phyloP scores from a whole-genome alignment of 2,113 vertebrate genomes.

The Nycticebus coucang region DNA sequence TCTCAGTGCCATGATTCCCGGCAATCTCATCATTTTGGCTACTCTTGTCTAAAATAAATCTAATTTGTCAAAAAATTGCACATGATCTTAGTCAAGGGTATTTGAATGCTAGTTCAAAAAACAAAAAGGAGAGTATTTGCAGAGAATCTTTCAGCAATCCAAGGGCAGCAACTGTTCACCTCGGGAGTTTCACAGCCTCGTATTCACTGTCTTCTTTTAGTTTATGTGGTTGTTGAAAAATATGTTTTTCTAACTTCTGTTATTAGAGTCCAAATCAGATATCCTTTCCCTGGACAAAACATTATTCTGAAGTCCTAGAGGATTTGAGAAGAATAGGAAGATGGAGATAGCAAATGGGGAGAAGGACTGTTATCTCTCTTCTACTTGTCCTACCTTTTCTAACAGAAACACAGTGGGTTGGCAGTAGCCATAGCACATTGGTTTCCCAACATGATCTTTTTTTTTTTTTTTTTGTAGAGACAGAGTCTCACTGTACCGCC shows the following conservation, averaged over 20 bases:
- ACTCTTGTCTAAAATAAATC: neutral
- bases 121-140: conserved; percentile 53
- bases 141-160: conserved; percentile 3
- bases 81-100: neutral
- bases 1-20: neutral
- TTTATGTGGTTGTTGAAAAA: neutral
- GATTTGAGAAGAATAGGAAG: conserved; percentile 33
- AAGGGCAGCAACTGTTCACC: neutral
- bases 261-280: conserved; percentile 32
- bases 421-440: neutral
- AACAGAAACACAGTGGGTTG: neutral
- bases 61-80: neutral
- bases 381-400: neutral
- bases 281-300: neutral
- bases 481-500: too few species aligned
- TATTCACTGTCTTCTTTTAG: neutral
- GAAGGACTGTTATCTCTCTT: neutral
- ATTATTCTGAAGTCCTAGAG: conserved; percentile 22
- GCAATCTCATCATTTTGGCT: neutral
- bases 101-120: neutral
- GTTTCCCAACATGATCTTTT: neutral
- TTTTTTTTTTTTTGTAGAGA: too few species aligned
- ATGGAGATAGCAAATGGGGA: conserved; percentile 5
- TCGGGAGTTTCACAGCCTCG: neutral
- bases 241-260: neutral